These are phyloP conservation scores for Anadara kagoshimensis DNA, from an alignment of 1,140 invertebrate species.

Conservation along the genomic window DNA sequence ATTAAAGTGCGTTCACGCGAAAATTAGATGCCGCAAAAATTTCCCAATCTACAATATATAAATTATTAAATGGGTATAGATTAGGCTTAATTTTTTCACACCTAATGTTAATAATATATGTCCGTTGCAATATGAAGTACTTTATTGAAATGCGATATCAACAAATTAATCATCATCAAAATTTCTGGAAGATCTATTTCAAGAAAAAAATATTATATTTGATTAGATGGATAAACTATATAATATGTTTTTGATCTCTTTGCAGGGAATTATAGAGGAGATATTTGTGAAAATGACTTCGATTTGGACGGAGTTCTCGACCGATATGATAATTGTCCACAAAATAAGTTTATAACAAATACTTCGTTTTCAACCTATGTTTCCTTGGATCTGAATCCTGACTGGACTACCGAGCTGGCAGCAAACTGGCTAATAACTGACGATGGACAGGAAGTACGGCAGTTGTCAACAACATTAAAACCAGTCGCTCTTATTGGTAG, in stretches of 20 bases:
- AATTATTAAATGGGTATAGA: too few relatives aligned
- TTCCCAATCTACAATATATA: too few relatives aligned
- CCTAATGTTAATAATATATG: too few relatives aligned
- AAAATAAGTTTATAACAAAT: constrained; percentile 47
- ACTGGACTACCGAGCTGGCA: constrained; percentile 15
- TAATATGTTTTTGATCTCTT: background rate
- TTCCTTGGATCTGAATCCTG: constrained; percentile 45
- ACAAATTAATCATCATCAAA: too few relatives aligned
- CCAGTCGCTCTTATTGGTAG: constrained; percentile 49
- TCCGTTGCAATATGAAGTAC: too few relatives aligned
- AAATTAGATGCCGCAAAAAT: too few relatives aligned
- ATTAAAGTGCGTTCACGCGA: too few relatives aligned
- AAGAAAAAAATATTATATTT: too few relatives aligned
- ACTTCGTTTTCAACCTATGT: constrained; percentile 40
- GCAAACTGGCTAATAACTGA: constrained; percentile 41
- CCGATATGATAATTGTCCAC: constrained; percentile 46
- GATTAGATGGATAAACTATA: too few relatives aligned
- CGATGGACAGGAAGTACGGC: constrained; percentile 44
- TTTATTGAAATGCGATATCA: too few relatives aligned
- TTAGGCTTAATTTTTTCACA: too few relatives aligned
- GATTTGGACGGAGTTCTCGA: constrained; percentile 48
- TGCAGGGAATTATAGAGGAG: constrained; percentile 51
- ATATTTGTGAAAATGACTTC: constrained; percentile 54
- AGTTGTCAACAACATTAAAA: constrained; percentile 29
- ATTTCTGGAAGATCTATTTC: too few relatives aligned